Evolutionary conservation across 1,140 invertebrate genomes (phyloP).

Genomic region (Drosophila saltans): DNA sequence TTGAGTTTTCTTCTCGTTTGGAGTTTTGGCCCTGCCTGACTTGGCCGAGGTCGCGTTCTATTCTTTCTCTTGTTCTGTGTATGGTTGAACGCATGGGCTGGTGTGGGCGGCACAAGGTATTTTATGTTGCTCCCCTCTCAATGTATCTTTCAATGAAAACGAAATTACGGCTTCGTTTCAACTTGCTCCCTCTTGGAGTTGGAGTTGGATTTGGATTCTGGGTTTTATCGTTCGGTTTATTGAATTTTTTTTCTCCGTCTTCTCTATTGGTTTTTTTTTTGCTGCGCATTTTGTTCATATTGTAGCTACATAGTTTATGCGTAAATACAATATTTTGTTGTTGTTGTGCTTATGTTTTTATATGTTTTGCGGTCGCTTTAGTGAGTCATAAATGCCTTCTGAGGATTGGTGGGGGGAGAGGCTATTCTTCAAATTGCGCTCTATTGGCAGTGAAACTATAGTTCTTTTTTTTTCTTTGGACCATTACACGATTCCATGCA

Average conservation of each 20-base stretch:
- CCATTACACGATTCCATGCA: constrained; percentile 25
- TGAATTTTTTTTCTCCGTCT: constrained; percentile 12
- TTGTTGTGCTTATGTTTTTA: constrained; percentile 18
- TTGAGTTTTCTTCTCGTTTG: constrained; percentile 16
- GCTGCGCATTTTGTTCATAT: constrained; percentile 63
- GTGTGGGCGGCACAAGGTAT: constrained; percentile 62
- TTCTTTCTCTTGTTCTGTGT: constrained; percentile 10
- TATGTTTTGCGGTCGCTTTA: constrained; percentile 21
- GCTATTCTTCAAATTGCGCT: neutral
- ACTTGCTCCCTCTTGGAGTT: neutral
- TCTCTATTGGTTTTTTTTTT: constrained; percentile 29
- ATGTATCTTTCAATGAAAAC: constrained; percentile 19
- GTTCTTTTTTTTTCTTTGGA: neutral
- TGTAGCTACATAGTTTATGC: constrained; percentile 26
- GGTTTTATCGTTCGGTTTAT: constrained; percentile 45
- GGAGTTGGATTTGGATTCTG: constrained; percentile 23
- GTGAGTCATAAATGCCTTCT: constrained; percentile 51
- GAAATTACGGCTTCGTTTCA: constrained; percentile 25
- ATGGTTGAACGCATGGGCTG: constrained; percentile 1
- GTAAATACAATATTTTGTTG: constrained; percentile 39
- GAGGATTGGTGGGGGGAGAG: neutral
- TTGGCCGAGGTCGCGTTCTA: constrained; percentile 65
- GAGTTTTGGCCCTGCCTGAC: constrained; percentile 51
- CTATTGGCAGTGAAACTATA: constrained; percentile 34
- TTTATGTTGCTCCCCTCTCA: constrained; percentile 47